These are phyloP conservation scores for Thecophora atra DNA, from an alignment of 2,888 invertebrate genomes.

Conservation along the genomic window DNA sequence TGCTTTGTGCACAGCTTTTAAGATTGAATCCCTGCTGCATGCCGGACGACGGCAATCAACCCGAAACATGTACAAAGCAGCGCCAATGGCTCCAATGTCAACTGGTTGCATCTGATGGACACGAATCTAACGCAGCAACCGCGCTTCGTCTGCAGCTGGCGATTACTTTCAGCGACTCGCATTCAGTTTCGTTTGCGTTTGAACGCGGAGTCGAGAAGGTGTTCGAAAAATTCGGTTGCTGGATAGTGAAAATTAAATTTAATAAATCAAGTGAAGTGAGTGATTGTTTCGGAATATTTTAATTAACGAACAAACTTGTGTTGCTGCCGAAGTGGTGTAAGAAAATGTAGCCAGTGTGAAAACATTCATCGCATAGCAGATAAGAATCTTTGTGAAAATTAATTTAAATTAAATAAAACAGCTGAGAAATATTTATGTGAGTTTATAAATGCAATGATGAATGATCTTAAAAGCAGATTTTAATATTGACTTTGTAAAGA, in stretches of 20 bases:
- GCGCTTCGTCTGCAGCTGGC: neutral
- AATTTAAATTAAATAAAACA: no score
- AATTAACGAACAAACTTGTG: neutral
- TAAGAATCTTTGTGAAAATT: no score
- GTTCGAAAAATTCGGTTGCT: neutral
- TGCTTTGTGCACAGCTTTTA: no score
- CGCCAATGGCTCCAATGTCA: constrained; percentile 1
- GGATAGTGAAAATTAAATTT: neutral
- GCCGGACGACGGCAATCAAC: neutral
- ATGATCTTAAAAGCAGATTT: no score
- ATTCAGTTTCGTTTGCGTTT: constrained; percentile 3
- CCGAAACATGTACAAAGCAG: neutral
- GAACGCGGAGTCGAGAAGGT: neutral
- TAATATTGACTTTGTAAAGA: no score
- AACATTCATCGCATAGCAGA: no score
- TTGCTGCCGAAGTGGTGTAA: no score
- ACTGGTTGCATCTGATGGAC: constrained; percentile 6
- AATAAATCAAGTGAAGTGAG: constrained; percentile 1
- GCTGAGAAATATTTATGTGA: no score
- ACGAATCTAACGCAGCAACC: neutral
- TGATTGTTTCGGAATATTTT: neutral
- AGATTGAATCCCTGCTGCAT: neutral
- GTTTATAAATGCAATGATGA: no score
- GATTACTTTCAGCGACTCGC: neutral
- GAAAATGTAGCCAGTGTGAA: no score